phyloP scores from a whole-genome alignment of 2,113 vertebrate species.

The Hydrochoerus hydrochaeris region DNA sequence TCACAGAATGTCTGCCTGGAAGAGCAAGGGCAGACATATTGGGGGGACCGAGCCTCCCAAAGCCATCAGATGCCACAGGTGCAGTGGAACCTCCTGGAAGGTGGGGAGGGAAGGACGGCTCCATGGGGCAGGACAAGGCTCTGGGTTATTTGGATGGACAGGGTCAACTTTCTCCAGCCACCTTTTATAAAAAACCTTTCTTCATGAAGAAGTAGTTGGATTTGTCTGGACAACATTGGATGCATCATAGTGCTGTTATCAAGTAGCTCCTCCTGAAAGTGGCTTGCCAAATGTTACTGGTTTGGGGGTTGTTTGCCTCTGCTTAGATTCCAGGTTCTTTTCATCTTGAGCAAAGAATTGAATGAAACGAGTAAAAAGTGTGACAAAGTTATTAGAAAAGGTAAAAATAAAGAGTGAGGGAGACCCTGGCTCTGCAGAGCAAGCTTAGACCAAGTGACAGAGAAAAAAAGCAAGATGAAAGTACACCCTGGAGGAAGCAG shows the following conservation, averaged over 20 bases:
- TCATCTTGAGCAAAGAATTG: not conserved
- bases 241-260: not conserved
- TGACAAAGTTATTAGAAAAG: not conserved
- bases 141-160: not conserved
- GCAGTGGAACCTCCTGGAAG: not conserved
- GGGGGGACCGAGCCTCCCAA: not conserved
- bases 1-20: no score
- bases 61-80: no score
- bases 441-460: not conserved
- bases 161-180: not conserved
- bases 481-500: not conserved
- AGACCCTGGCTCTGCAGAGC: not conserved
- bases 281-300: not conserved
- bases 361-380: not conserved
- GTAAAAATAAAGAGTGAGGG: not conserved
- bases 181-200: not conserved
- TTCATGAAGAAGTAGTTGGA: not conserved
- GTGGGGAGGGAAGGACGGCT: not conserved
- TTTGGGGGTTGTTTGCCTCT: not conserved
- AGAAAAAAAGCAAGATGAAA: not conserved
- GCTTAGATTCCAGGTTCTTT: not conserved
- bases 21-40: not conserved
- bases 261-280: not conserved
- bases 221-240: not conserved
- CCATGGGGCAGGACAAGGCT: not conserved